Base-by-base conservation (phyloP, 2,113 vertebrate species). In the Xiphophorus maculatus region DNA sequence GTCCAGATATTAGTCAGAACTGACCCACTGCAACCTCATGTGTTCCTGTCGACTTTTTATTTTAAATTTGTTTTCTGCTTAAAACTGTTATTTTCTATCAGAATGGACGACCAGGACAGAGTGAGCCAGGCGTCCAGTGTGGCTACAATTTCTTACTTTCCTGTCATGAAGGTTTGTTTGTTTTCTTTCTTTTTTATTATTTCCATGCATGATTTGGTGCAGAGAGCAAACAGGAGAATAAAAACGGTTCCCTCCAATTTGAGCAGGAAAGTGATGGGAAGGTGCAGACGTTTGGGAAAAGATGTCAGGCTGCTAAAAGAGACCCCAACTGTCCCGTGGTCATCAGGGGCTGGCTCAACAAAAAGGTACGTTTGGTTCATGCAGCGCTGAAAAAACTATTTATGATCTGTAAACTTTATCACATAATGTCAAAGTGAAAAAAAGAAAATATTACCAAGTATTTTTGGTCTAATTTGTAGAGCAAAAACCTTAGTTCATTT, bases 261-360 rank as follows among this genome's bases (percentile, higher is more conserved):
- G 44, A 74, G 58, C 88, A 94, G 87, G 82, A 93, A 71, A 68
- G 83, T 0, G 90, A 95, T 13, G 94, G 91, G 77, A 96, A 94
- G 79, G 91, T 97, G 40, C 96, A 97, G 5, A 83, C 94, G 22
- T 98, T 98, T 76, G 96, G 96, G 35, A 98, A 98, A 91, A 94
- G 96, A 75, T 92, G 89, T 64, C 91, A 95, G 70, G 94, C 97
- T 0, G 93, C 96, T 37, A 94, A 95, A 77, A 95, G 97, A 84
- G 96, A 97, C 62, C 96, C 96, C 29, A 97, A 97, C 81, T 95
- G 94, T 2, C 83, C 95, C 0, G 96, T 97, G 33, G 92, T 96
- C 79, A 97, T 98, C 76, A 93, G 96, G 66, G 97, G 97, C 72
- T 97, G 97, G 97, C 95, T 98, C n/a, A 92, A 96, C 84, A 98